Conservation (phyloP, 2,113 vertebrate genomes). For the Plecotus auritus region DNA sequence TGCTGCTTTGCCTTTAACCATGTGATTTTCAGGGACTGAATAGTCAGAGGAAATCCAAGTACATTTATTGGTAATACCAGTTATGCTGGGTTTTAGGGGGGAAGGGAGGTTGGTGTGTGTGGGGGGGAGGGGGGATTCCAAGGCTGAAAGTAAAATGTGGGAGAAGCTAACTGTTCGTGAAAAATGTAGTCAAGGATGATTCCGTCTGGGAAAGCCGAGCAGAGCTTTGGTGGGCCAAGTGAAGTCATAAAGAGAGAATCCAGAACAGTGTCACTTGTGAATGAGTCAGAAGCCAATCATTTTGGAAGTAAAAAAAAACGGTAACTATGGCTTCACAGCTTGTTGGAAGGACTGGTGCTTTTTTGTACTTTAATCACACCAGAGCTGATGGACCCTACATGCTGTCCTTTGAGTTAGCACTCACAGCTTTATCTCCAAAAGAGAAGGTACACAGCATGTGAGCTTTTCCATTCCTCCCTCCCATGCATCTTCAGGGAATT, state of each 20-base stretch:
- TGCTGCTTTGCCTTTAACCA: neutral
- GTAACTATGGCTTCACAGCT: neutral
- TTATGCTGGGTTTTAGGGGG: neutral
- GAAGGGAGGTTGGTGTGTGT: neutral
- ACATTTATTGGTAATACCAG: neutral
- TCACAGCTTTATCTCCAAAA: slow-evolving; percentile 35
- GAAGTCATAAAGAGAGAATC: neutral
- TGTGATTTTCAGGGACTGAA: neutral
- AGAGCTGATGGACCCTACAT: neutral
- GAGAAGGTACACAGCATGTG: neutral
- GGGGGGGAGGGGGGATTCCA: neutral
- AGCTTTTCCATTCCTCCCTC: neutral
- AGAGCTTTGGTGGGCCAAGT: neutral
- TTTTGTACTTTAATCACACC: neutral
- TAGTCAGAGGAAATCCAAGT: neutral
- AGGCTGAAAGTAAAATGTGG: neutral
- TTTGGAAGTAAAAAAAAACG: neutral
- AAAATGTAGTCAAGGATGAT: neutral
- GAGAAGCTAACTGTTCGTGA: neutral
- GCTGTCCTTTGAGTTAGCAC: neutral
- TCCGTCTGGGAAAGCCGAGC: neutral
- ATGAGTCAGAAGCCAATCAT: neutral
- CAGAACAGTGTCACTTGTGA: neutral
- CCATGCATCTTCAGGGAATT: slow-evolving; percentile 4
- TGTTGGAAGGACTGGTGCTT: neutral